Conservation (phyloP, 2,797 vertebrate species). For the Rousettus madagascariensis region DNA sequence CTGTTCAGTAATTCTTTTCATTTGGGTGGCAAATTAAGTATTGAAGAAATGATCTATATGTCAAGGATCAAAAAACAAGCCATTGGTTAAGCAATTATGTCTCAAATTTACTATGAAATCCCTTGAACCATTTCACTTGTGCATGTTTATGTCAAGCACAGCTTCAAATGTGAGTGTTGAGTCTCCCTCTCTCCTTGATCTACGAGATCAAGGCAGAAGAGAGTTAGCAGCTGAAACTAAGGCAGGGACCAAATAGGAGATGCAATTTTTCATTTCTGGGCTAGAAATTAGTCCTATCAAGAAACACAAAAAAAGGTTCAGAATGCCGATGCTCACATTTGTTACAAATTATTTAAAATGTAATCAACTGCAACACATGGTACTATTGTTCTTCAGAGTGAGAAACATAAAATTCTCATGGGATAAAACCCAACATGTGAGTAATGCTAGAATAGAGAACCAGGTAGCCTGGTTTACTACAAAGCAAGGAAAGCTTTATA, state of each 20-base stretch:
- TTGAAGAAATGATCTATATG: background rate
- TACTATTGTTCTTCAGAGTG: background rate
- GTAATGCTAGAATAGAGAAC: background rate
- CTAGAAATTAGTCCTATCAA: background rate
- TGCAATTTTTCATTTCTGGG: background rate
- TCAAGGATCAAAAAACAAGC: background rate
- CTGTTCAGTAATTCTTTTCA: background rate
- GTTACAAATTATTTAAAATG: background rate
- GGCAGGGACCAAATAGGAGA: background rate
- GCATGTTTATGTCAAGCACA: background rate
- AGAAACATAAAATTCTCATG: background rate
- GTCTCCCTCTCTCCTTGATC: background rate
- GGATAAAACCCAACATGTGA: background rate
- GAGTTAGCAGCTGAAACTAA: background rate
- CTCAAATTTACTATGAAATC: background rate
- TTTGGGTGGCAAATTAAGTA: background rate
- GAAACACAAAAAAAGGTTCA: background rate
- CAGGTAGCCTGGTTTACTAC: background rate
- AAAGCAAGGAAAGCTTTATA: background rate
- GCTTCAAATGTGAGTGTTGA: background rate
- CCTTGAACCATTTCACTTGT: background rate
- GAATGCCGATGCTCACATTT: background rate
- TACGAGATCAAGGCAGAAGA: background rate
- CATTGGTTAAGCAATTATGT: background rate
- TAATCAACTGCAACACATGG: background rate